These are phyloP conservation scores for Nemapogon koenigi DNA, from an alignment of 2,888 invertebrate species.

Conservation along the genomic window DNA sequence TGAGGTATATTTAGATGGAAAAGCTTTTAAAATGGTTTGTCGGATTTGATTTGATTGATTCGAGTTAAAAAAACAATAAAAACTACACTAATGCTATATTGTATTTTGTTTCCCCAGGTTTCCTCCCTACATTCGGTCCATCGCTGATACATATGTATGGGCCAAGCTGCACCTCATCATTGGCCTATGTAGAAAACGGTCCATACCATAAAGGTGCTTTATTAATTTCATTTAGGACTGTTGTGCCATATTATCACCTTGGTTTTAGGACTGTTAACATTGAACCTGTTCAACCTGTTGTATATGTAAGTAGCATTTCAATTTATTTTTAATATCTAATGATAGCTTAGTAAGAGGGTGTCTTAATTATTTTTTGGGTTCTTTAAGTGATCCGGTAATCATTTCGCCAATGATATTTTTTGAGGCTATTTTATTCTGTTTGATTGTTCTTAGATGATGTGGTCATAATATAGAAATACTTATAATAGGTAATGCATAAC, in stretches of 20 bases:
- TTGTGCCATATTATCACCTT: constrained; percentile 65
- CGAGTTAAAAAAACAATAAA: too few relatives aligned
- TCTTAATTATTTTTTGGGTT: too few relatives aligned
- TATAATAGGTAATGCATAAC: not conserved
- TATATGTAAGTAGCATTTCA: constrained; percentile 25
- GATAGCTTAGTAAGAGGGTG: too few relatives aligned
- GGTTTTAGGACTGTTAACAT: constrained; percentile 31
- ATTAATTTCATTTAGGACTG: constrained; percentile 74
- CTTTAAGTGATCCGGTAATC: too few relatives aligned
- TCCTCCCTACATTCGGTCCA: constrained; percentile 84
- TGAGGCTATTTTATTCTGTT: too few relatives aligned
- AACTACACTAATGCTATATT: too few relatives aligned
- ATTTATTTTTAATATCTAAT: too few relatives aligned
- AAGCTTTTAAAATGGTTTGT: too few relatives aligned
- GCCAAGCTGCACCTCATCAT: constrained; percentile 22
- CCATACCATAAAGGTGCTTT: constrained; percentile 73
- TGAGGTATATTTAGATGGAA: too few relatives aligned
- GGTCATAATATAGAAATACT: not conserved
- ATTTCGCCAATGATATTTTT: too few relatives aligned
- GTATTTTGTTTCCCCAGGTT: too few relatives aligned
- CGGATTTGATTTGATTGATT: too few relatives aligned
- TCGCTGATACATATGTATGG: constrained; percentile 81
- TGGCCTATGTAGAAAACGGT: constrained; percentile 37
- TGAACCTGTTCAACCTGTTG: constrained; percentile 34
- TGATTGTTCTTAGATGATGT: not conserved